Evolutionary conservation across 1,140 invertebrate species (phyloP), one percentile per base, ranked within the genome.

Genomic region (Antheraea pernyi): DNA sequence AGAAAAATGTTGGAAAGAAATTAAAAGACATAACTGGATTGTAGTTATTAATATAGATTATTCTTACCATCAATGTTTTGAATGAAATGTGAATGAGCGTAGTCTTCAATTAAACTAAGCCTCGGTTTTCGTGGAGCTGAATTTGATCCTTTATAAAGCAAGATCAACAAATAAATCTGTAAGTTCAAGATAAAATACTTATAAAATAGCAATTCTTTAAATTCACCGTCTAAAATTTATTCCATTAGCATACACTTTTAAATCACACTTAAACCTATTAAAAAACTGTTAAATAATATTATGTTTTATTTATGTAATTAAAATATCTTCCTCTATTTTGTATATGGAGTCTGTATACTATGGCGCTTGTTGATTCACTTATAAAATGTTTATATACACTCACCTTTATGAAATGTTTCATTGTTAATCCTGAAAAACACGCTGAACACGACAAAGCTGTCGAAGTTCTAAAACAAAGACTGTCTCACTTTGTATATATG

Each of bases 401-500:
- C 46, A 53, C 46, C 46, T 53, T 13, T 53, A 53, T 16, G 2
- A 16, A 53, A 16, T 16, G 2, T 13, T 53, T 53, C 46, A 53
- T 53, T 53, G 10, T 53, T 11, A 53, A 53, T 53, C 6, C 13
- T 53, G 11, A 1, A 53, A 53, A 13, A 53, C 46, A 6, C 46
- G 46, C 46, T 4, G 13, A 13, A 16, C 16, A 53, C 46, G 13
- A 53, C 5, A 53, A 53, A 16, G 11, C 7, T 7, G 11, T 10
- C 0, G 11, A 53, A 53, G 0, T 53, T 53, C 2, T 53, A 9
- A 53, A 13, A 53, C 11, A 19, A 61, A 30, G 60, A 70, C 71
- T 59, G 63, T 30, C 78, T 48, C 30, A 48, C 58, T 61, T 60
- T 69, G 78, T 76, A 78, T 77, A 78, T 74, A 72, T 79, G 75